Evolutionary conservation across 2,888 invertebrate species (phyloP).

Genomic region (Trachelus tabidus): DNA sequence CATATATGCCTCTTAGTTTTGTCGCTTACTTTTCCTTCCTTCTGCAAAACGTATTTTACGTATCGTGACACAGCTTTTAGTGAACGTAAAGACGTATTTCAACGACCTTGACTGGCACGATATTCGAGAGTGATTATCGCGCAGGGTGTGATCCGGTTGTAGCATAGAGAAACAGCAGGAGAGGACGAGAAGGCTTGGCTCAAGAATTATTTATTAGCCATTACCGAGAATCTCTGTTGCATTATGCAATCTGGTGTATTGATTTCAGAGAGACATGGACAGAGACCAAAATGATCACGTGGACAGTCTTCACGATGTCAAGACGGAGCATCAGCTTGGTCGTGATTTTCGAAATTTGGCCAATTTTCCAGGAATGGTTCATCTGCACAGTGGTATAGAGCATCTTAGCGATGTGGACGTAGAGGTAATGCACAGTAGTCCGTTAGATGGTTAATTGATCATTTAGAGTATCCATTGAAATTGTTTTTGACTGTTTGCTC

Average conservation of each 20-base stretch:
- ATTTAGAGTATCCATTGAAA: neutral
- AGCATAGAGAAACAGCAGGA: neutral
- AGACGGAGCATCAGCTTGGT: constrained; percentile 55
- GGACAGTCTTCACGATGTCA: constrained; percentile 54
- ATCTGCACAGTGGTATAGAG: constrained; percentile 57
- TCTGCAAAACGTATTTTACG: neutral
- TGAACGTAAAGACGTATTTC: neutral
- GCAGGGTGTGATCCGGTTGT: neutral
- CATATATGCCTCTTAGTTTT: neutral
- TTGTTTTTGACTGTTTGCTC: neutral
- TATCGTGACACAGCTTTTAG: neutral
- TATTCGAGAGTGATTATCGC: neutral
- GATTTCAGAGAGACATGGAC: constrained; percentile 46
- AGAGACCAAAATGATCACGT: constrained; percentile 55
- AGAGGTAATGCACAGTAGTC: constrained; percentile 41
- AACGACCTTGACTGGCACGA: neutral
- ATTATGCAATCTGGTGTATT: neutral
- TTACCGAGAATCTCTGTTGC: neutral
- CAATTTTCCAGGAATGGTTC: constrained; percentile 56
- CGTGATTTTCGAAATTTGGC: constrained; percentile 56
- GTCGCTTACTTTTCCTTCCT: neutral
- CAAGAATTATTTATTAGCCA: neutral
- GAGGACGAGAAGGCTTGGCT: neutral
- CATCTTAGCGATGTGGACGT: constrained; percentile 58
- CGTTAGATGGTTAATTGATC: neutral